Percentiles rank a stretch among this genome's conserved stretches.
Evolutionary conservation across 2,113 vertebrate genomes (phyloP).

Genomic region (Amphiprion percula): DNA sequence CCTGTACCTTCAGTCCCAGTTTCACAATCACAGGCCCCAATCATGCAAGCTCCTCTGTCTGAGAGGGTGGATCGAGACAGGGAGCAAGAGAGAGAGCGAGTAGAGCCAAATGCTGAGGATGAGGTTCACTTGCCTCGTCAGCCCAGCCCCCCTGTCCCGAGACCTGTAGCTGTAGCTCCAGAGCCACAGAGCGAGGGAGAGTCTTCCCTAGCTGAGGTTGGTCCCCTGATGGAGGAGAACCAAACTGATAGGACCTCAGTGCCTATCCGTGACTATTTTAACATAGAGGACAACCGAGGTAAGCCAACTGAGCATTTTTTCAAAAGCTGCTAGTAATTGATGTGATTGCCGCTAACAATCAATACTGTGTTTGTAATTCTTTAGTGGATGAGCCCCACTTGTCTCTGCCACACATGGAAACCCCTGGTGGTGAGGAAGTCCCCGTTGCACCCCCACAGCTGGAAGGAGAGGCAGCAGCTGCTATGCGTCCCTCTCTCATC

Average conservation of each 20-base stretch:
- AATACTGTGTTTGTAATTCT: background rate
- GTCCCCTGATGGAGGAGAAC: conserved; percentile 79
- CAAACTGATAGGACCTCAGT: conserved; percentile 79
- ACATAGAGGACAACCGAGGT: conserved; percentile 81
- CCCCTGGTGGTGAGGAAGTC: conserved; percentile 74
- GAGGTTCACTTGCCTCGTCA: conserved; percentile 71
- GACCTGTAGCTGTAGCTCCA: conserved; percentile 49
- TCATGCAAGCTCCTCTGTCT: conserved; percentile 40
- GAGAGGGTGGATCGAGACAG: conserved; percentile 62
- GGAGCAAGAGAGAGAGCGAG: conserved; percentile 51
- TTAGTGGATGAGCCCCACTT: conserved; percentile 81
- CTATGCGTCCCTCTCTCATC: conserved; percentile 91
- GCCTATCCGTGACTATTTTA: conserved; percentile 84
- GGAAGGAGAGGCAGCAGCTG: conserved; percentile 90
- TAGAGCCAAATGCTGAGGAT: conserved; percentile 68
- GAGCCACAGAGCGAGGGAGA: conserved; percentile 74
- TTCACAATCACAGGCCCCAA: conserved; percentile 53
- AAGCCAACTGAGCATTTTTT: conserved; percentile 15
- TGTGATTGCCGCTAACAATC: background rate
- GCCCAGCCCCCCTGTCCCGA: conserved; percentile 75
- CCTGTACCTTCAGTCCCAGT: conserved; percentile 53
- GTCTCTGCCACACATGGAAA: conserved; percentile 76
- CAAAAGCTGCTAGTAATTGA: background rate
- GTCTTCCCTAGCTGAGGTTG: conserved; percentile 72
- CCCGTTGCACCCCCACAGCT: conserved; percentile 82